Evolutionary conservation across 2,797 vertebrate species (phyloP), one percentile per base, ranked within the genome.

Genomic region (Coracias cyanogaster): DNA sequence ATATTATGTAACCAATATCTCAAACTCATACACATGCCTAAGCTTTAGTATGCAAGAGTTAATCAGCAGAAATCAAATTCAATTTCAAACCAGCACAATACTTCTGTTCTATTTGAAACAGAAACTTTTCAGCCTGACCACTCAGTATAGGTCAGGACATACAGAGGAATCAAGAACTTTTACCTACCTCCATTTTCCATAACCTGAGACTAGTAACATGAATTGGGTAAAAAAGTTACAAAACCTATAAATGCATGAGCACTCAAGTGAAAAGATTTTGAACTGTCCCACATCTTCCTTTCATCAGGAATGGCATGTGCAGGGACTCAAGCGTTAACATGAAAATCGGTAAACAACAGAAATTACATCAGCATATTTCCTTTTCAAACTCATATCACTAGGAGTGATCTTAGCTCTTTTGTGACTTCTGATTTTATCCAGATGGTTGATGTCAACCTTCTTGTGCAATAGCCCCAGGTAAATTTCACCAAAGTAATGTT

Each of bases 281-380:
- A 55, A 72, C 11, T 9, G 8, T 12, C 6, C 5, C 13, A 6
- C 0, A 1, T 21, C 35, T 60, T 51, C 5, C 41, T 43, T 11
- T 54, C 28, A 52, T 89, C 17, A 77, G 35, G 28, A 66, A 77
- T 24, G 18, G 5, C 12, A 28, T 26, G 26, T n/a, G 16, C 10
- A 48, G 9, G n/a, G 15, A 31, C 45, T 67, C 29, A 77, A 60
- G 33, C n/a, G 54, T 48, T 65, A 48, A 60, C 15, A 76, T 33
- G 35, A 81, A 52, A 80, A 54, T 15, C 39, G 13, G 7, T 11
- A 73, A 80, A 46, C 21, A 88, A 31, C 25, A 28, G 25, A 37
- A 88, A 62, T 51, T 10, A 39, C 6, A 57, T 16, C 35, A 52
- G n/a, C 9, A 5, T 74, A 41, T 41, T 73, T 74, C 22, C 16